These are phyloP conservation scores for Amazona guildingii DNA, from an alignment of 2,113 vertebrate genomes.

Conservation along the genomic window DNA sequence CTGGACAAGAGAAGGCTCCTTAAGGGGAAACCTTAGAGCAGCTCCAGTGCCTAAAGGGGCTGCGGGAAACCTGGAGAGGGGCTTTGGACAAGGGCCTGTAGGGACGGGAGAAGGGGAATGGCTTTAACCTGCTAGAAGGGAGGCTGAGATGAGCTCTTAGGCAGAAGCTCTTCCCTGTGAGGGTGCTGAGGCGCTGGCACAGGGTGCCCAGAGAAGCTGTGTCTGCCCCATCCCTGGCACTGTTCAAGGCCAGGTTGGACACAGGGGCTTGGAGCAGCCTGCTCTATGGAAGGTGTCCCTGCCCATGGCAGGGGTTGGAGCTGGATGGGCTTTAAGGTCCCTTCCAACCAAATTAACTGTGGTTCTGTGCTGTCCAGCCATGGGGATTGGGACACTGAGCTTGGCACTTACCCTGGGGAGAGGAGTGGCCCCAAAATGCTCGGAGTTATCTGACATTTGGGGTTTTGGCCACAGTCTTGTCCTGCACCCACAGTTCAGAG, in stretches of 20 bases:
- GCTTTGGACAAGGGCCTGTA: too few relatives aligned
- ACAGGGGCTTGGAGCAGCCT: not conserved
- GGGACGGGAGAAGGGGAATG: too few relatives aligned
- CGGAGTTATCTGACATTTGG: fast-evolving
- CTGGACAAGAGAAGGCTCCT: not conserved
- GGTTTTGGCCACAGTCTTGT: not conserved
- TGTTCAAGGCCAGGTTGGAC: too few relatives aligned
- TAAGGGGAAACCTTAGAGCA: not conserved
- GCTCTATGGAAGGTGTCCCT: not conserved
- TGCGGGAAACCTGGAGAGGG: too few relatives aligned
- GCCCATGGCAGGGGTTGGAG: not conserved
- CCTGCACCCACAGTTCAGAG: fast-evolving
- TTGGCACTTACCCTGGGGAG: not conserved
- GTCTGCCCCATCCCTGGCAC: too few relatives aligned
- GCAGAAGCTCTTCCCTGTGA: too few relatives aligned
- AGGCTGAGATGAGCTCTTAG: too few relatives aligned
- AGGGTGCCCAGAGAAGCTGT: too few relatives aligned
- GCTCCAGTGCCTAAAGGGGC: not conserved
- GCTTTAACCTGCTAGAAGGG: too few relatives aligned
- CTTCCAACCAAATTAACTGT: not conserved
- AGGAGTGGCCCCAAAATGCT: fast-evolving
- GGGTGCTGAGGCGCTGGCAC: too few relatives aligned
- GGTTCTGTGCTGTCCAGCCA: not conserved
- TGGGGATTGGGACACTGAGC: fast-evolving
- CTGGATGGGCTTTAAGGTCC: not conserved